Evolutionary conservation across 2,113 vertebrate genomes (phyloP), one percentile per base, ranked within the genome.

Genomic region (Tetraodon nigroviridis): DNA sequence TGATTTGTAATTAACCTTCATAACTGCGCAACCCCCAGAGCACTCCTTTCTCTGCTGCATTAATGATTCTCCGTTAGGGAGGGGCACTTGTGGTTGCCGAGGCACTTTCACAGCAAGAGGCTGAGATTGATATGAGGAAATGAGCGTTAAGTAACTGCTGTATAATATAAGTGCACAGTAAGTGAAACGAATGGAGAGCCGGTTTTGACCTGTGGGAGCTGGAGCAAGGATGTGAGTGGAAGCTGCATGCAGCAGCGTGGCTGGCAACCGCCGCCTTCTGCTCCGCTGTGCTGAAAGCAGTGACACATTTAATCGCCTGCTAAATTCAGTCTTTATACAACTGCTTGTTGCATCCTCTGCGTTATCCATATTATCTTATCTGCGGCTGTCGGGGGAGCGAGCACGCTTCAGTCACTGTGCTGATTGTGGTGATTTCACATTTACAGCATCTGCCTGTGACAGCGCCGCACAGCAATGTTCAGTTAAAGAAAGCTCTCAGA

Each of bases 21-120:
- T 42, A 65, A 62, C 47, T 51, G 62, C 51, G 40, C 50, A 58
- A 59, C 55, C 58, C 75, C 42, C 55, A 22, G 41, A 58, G 64
- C 16, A 2, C 48, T 46, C 47, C 18, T 67, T 55, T 54, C 55
- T 73, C 47, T 51, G 18, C 51, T 73, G 49, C 27, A 24, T 37
- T 59, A 60, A 58, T 71, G 59, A 76, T 40, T 59, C 44, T 60
- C 20, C 63, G 51, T 69, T 61, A 94, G 91, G 80, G 55, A 90
- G 83, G 73, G 62, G 57, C 53, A 44, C 74, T 67, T 22, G 40
- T 76, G 46, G 29, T 64, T 57, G 37, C 60, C 2, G 56, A 70
- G 20, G 54, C 73, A 48, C 53, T 78, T 72, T 41, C 52, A 47
- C 67, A 61, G 51, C 11, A 7, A 75, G 61, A 73, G 51, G 27